phyloP scores from a whole-genome alignment of 1,140 invertebrate species.

The Bradynema listronoti region DNA sequence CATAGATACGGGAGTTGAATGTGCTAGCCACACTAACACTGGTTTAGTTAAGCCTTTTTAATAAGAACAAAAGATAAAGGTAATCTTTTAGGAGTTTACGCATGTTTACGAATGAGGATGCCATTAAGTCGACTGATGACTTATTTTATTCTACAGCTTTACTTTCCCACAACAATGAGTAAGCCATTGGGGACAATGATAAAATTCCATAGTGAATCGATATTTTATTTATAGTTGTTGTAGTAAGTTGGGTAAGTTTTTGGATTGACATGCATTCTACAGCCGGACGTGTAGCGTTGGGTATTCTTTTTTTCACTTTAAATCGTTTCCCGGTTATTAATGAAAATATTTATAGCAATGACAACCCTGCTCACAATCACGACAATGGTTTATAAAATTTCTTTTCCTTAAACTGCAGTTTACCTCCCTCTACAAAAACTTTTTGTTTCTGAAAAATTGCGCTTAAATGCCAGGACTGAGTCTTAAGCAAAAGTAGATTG shows the following conservation, averaged over 20 bases:
- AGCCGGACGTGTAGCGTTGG: slow-evolving; percentile 41
- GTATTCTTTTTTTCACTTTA: slow-evolving; percentile 4
- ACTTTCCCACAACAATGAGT: slow-evolving; percentile 42
- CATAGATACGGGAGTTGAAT: slow-evolving; percentile 30
- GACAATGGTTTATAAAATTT: slow-evolving; percentile 29
- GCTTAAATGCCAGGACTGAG: too few species aligned
- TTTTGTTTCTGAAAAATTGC: too few species aligned
- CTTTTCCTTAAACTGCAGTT: neutral
- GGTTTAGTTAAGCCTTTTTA: slow-evolving; percentile 20
- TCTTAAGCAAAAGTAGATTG: too few species aligned
- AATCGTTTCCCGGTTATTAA: neutral
- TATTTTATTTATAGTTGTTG: slow-evolving; percentile 10
- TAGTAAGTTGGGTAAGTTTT: slow-evolving; percentile 35
- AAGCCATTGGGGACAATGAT: neutral
- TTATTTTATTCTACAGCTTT: slow-evolving; percentile 43
- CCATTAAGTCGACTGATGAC: slow-evolving; percentile 32
- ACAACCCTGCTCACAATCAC: slow-evolving; percentile 40
- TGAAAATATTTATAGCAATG: slow-evolving; percentile 28
- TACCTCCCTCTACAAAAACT: too few species aligned
- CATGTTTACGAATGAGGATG: slow-evolving; percentile 40
- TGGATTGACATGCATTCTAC: slow-evolving; percentile 42
- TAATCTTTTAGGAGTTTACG: slow-evolving; percentile 28
- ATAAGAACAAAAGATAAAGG: neutral
- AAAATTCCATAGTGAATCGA: neutral
- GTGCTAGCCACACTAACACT: slow-evolving; percentile 45